Evolutionary conservation across 1,140 invertebrate species (phyloP).

Genomic region (Marisa cornuarietis): DNA sequence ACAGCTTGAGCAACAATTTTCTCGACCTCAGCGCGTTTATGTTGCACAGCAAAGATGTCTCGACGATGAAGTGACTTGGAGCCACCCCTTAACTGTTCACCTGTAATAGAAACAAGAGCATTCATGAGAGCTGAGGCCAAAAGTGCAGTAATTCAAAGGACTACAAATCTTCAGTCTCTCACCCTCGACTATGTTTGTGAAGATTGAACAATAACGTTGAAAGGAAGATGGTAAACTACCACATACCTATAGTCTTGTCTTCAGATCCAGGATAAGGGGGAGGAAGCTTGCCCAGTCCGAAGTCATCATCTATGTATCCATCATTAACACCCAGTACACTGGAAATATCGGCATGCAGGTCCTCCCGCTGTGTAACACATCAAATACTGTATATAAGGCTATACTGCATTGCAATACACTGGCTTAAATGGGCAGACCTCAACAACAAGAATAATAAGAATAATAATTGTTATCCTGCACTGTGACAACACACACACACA

Average conservation of each 20-base stretch:
- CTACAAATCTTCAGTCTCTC: no score
- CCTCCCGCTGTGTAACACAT: slow-evolving; percentile 18
- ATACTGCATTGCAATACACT: not conserved
- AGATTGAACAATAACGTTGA: no score
- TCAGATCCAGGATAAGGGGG: slow-evolving; percentile 73
- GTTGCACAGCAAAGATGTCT: slow-evolving; percentile 56
- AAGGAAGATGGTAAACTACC: no score
- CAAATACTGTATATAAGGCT: not conserved
- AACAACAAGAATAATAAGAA: no score
- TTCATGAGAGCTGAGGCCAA: no score
- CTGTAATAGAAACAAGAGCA: slow-evolving; percentile 2
- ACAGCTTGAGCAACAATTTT: slow-evolving; percentile 51
- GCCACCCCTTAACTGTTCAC: slow-evolving; percentile 32
- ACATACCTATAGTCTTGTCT: slow-evolving; percentile 5
- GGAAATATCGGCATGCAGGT: slow-evolving; percentile 31
- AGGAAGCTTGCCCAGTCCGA: slow-evolving; percentile 73
- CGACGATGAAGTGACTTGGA: slow-evolving; percentile 33
- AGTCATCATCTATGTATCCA: slow-evolving; percentile 39
- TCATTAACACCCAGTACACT: slow-evolving; percentile 33
- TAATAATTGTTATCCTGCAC: no score
- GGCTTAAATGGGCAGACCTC: no score
- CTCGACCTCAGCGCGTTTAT: slow-evolving; percentile 50
- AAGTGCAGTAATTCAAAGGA: no score
- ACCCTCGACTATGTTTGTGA: no score
- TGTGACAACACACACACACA: no score